Conservation (phyloP, 2,113 vertebrate species). For the Camelus dromedarius region DNA sequence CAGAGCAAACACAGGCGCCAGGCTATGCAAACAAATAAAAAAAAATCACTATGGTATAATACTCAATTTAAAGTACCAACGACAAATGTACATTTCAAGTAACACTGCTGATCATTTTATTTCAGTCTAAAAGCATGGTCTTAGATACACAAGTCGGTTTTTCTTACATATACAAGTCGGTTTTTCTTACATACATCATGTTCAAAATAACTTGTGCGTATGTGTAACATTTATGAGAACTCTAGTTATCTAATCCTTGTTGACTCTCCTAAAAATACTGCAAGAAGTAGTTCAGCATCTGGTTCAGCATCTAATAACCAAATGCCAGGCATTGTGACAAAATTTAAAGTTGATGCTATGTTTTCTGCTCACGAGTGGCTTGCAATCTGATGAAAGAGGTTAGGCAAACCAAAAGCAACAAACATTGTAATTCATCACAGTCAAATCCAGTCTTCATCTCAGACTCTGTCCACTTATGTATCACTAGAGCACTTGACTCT, state of each 20-base stretch:
- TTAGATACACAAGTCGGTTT: not conserved
- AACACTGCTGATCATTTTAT: not conserved
- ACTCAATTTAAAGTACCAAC: slow-evolving; percentile 4
- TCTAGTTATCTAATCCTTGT: not conserved
- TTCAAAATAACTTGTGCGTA: not conserved
- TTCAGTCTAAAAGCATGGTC: slow-evolving; percentile 25
- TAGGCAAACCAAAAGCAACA: not conserved
- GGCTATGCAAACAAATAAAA: slow-evolving; percentile 88
- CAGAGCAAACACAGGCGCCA: slow-evolving; percentile 95
- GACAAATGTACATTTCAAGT: slow-evolving; percentile 7
- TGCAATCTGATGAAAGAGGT: not conserved
- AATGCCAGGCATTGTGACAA: not conserved
- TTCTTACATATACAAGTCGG: not conserved
- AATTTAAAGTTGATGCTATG: not conserved
- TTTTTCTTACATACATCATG: not conserved
- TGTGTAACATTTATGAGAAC: not conserved
- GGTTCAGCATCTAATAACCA: not conserved
- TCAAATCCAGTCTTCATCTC: not conserved
- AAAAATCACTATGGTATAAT: slow-evolving; percentile 41
- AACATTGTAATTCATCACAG: not conserved
- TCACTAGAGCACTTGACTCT: accelerated
- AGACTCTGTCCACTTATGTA: not conserved
- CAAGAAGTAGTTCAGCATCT: not conserved
- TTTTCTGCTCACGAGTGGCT: not conserved
- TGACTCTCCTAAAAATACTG: not conserved